A percentile compares a stretch with the other conserved stretches of the same genome.
Conservation (phyloP, 2,113 vertebrate species). For the Recurvirostra avosetta region DNA sequence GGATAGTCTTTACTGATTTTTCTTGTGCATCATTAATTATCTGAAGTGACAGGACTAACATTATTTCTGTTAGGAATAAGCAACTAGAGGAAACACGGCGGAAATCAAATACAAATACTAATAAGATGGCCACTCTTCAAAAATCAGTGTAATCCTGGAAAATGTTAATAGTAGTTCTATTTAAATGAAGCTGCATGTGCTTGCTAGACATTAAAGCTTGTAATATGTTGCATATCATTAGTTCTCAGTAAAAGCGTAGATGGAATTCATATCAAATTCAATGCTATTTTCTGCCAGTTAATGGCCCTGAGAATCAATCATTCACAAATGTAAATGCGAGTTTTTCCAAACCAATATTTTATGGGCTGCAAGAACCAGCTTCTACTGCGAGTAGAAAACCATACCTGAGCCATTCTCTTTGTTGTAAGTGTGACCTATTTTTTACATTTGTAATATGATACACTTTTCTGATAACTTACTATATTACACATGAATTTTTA, state of each 20-base stretch:
- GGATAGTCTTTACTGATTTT: constrained; percentile 16
- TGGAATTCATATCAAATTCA: neutral
- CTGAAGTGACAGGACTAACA: neutral
- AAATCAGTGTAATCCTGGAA: constrained; percentile 14
- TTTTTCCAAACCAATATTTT: neutral
- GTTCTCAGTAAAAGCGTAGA: neutral
- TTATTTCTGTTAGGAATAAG: constrained; percentile 2
- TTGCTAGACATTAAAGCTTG: neutral
- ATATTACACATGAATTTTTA: neutral
- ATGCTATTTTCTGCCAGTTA: constrained; percentile 2
- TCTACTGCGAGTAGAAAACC: neutral
- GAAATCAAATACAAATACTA: neutral
- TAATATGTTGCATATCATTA: neutral
- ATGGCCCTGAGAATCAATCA: neutral
- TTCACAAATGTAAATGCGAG: neutral
- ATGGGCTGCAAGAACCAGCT: neutral
- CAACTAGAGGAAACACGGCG: neutral
- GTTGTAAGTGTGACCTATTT: neutral
- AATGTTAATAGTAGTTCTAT: neutral
- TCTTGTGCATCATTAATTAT: constrained; percentile 3
- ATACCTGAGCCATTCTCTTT: neutral
- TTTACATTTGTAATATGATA: neutral
- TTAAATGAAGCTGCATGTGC: neutral
- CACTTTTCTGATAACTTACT: neutral
- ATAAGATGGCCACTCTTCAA: neutral